Evolutionary conservation across 2,797 vertebrate species (phyloP).

Genomic region (Pseudomugil gertrudae): DNA sequence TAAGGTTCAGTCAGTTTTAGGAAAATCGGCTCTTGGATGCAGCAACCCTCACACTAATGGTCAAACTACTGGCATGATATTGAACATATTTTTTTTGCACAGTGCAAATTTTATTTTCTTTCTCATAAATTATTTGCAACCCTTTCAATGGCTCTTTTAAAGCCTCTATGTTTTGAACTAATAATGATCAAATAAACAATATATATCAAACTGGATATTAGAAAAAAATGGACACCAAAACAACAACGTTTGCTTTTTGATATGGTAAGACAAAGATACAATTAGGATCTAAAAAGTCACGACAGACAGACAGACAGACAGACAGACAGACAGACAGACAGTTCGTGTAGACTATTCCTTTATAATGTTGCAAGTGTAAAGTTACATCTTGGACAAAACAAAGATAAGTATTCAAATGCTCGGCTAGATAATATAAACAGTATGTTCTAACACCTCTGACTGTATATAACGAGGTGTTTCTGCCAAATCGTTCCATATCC

Average conservation of each 20-base stretch:
- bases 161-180: background rate
- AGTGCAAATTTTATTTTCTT: background rate
- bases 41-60: conserved; percentile 24
- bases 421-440: conserved; percentile 17
- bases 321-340: too few relatives aligned
- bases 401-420: background rate
- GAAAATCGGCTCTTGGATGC: conserved; percentile 46
- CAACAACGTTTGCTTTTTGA: conserved; percentile 18
- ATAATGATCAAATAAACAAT: conserved; percentile 8
- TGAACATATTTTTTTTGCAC: background rate
- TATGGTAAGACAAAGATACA: conserved; percentile 29
- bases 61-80: conserved; percentile 17
- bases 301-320: too few relatives aligned
- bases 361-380: too few relatives aligned
- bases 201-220: background rate
- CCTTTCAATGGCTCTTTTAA: conserved; percentile 3
- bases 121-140: conserved; percentile 19
- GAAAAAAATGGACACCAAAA: background rate
- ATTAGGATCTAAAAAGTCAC: conserved; percentile 31
- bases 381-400: too few relatives aligned
- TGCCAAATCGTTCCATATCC: conserved; percentile 16
- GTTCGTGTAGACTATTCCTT: too few relatives aligned
- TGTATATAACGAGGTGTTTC: conserved; percentile 33
- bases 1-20: conserved; percentile 53
- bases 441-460: conserved; percentile 33